Conservation (phyloP, 2,113 vertebrate species). For the Cariama cristata region DNA sequence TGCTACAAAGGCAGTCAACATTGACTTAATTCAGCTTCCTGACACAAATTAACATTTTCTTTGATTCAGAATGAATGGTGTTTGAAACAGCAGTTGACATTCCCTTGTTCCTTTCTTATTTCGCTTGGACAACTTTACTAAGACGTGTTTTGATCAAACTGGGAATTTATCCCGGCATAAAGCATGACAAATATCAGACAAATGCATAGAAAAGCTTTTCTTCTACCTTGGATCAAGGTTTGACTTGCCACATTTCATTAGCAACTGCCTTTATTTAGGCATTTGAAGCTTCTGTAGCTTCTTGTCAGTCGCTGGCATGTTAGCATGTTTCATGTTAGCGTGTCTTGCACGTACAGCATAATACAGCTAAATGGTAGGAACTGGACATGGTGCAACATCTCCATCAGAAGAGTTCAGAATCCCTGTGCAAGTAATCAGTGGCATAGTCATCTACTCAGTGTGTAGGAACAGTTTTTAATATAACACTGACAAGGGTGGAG, state of each 20-base stretch:
- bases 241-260: constrained; percentile 19
- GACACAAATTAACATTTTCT: constrained; percentile 47
- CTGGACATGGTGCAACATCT: background rate
- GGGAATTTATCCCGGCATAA: background rate
- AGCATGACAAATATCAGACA: background rate
- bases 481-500: background rate
- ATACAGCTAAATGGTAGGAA: background rate
- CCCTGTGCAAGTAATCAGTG: background rate
- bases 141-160: constrained; percentile 24
- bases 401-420: background rate
- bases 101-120: background rate
- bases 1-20: constrained; percentile 37
- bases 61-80: constrained; percentile 22
- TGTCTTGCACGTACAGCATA: background rate
- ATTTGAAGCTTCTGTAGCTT: background rate
- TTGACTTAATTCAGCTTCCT: constrained; percentile 59
- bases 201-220: background rate
- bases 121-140: constrained; percentile 20
- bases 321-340: background rate
- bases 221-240: constrained; percentile 31
- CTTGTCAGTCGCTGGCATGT: background rate
- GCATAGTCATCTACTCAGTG: background rate
- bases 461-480: background rate
- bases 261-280: background rate
- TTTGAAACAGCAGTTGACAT: constrained; percentile 36